phyloP scores from a whole-genome alignment of 1,140 invertebrate genomes.

The Drosophila persimilis region DNA sequence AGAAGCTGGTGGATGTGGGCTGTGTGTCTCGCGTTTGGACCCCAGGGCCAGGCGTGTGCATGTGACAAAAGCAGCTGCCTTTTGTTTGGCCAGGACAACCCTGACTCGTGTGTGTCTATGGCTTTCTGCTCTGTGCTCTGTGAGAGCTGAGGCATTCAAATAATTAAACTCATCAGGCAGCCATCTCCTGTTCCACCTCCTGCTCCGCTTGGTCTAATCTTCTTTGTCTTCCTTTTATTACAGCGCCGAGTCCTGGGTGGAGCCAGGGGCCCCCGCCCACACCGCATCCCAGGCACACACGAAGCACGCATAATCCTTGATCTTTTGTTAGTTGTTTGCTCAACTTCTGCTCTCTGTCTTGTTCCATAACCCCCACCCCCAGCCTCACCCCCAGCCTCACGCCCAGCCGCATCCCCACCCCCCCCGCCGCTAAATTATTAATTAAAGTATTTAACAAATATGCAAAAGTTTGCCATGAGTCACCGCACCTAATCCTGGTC shows the following conservation, averaged over 20 bases:
- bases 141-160: constrained; percentile 73
- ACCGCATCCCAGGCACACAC: constrained; percentile 31
- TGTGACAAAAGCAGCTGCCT: constrained; percentile 79
- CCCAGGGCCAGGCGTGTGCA: constrained; percentile 23
- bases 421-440: constrained; percentile 68
- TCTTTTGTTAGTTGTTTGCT: constrained; percentile 79
- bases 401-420: background rate
- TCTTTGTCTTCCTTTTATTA: constrained; percentile 73
- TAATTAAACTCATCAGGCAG: constrained; percentile 79
- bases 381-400: background rate
- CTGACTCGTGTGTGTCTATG: constrained; percentile 38
- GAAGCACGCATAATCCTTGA: constrained; percentile 75
- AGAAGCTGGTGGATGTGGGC: too few relatives aligned
- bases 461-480: constrained; percentile 69
- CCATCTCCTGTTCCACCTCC: constrained; percentile 30
- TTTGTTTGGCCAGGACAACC: constrained; percentile 68
- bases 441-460: constrained; percentile 80
- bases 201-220: constrained; percentile 66
- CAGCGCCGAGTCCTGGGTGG: constrained; percentile 45
- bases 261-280: constrained; percentile 15
- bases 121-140: constrained; percentile 23
- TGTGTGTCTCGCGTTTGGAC: too few relatives aligned
- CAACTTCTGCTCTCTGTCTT: constrained; percentile 56
- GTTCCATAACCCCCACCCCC: background rate
- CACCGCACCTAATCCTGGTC: constrained; percentile 29